Evolutionary conservation across 2,113 vertebrate species (phyloP).

Genomic region (Epinephelus lanceolatus): DNA sequence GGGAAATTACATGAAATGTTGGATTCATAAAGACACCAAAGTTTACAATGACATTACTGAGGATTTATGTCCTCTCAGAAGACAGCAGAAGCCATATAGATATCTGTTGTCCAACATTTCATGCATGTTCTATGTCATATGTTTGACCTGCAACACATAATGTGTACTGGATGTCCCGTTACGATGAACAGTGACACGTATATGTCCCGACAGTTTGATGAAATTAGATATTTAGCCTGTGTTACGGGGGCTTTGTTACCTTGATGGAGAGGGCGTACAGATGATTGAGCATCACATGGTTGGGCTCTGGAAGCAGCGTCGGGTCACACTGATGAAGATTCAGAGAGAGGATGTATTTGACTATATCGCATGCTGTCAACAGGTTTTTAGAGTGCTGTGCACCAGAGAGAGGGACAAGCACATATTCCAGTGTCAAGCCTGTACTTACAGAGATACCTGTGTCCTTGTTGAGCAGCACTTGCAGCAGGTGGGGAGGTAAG

Average conservation of each 20-base stretch:
- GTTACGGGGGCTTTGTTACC: constrained; percentile 72
- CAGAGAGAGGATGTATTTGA: constrained; percentile 5
- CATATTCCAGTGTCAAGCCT: neutral
- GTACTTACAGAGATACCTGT: constrained; percentile 94
- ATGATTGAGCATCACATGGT: constrained; percentile 98
- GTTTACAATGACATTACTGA: neutral
- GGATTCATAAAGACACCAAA: neutral
- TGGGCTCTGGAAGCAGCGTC: constrained; percentile 96
- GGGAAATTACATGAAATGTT: neutral
- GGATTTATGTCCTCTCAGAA: neutral
- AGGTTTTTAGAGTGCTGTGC: fast-evolving
- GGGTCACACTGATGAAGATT: constrained; percentile 90
- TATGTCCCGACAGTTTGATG: neutral
- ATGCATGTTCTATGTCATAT: neutral
- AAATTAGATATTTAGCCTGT: constrained; percentile 1
- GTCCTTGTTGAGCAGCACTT: constrained; percentile 99
- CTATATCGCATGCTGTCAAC: neutral
- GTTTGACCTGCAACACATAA: neutral
- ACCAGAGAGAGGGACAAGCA: neutral
- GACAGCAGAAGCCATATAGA: neutral
- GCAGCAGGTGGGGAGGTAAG: constrained; percentile 95
- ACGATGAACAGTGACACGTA: too few relatives aligned
- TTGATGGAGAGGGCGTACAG: constrained; percentile 98
- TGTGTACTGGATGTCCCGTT: too few relatives aligned
- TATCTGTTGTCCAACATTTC: neutral